Conservation (phyloP, 2,888 invertebrate genomes). For the Torymus texanus region DNA sequence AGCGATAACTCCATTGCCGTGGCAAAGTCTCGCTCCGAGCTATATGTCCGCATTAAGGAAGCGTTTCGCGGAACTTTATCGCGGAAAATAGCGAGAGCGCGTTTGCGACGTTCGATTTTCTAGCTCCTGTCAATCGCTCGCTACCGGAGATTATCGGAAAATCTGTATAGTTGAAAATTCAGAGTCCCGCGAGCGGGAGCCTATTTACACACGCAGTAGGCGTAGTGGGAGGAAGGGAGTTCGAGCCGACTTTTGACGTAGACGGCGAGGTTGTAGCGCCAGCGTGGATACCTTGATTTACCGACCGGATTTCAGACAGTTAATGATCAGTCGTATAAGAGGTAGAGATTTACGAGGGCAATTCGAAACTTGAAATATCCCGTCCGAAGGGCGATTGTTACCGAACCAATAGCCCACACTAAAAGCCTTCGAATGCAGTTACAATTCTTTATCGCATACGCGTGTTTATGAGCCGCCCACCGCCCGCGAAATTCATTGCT, state of each 20-base stretch:
- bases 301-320: slow-evolving; percentile 14
- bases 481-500: slow-evolving; percentile 27
- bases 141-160: slow-evolving; percentile 7
- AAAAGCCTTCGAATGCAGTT: slow-evolving; percentile 14
- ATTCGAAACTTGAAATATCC: slow-evolving; percentile 40
- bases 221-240: too few species aligned
- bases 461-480: slow-evolving; percentile 51
- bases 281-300: slow-evolving; percentile 31
- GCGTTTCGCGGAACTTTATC: slow-evolving; percentile 12
- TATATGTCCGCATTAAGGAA: background rate
- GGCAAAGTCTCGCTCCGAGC: background rate
- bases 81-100: background rate
- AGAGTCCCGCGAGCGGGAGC: background rate
- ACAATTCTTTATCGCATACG: slow-evolving; percentile 48
- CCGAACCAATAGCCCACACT: slow-evolving; percentile 31
- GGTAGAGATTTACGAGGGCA: slow-evolving; percentile 23
- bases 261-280: too few species aligned
- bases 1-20: background rate
- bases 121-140: background rate
- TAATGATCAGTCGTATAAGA: slow-evolving; percentile 31
- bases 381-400: slow-evolving; percentile 21
- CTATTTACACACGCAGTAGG: background rate
- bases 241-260: background rate
- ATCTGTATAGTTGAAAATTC: background rate
- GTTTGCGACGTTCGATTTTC: slow-evolving; percentile 15